Percentiles rank a stretch among this genome's conserved stretches.
These are phyloP conservation scores for Pristionchus fissidentatus DNA, from an alignment of 2,888 invertebrate genomes.

Conservation along the genomic window DNA sequence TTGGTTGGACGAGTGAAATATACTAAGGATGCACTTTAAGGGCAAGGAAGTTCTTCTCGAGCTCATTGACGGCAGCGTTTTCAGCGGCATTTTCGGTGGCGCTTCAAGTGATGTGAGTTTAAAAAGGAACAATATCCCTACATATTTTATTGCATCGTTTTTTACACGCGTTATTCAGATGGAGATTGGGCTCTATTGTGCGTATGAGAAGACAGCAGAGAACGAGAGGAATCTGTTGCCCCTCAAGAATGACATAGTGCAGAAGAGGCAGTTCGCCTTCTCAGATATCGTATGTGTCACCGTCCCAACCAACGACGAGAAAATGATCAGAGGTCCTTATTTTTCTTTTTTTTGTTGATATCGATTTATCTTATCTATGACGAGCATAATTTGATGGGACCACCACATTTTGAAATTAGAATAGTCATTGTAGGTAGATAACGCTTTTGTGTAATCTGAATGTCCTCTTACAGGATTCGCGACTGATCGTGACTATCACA, in stretches of 20 bases:
- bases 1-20: not conserved
- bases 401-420: not conserved
- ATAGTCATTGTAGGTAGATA: too few relatives aligned
- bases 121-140: not conserved
- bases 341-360: not conserved
- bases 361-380: not conserved
- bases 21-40: constrained; percentile 43
- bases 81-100: constrained; percentile 50
- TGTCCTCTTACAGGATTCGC: constrained; percentile 53
- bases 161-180: constrained; percentile 47
- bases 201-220: constrained; percentile 52
- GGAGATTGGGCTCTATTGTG: constrained; percentile 51
- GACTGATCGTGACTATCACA: constrained; percentile 61
- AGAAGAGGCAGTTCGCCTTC: constrained; percentile 57
- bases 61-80: constrained; percentile 49
- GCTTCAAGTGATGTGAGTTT: constrained; percentile 37
- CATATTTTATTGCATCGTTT: not conserved
- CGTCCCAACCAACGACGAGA: constrained; percentile 51
- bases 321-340: constrained; percentile 42
- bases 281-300: constrained; percentile 55
- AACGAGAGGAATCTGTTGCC: constrained; percentile 57
- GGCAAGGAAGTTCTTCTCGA: constrained; percentile 52
- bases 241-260: constrained; percentile 48
- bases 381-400: not conserved
- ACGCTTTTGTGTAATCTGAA: not conserved